These are phyloP conservation scores for Acrocera orbiculus DNA, from an alignment of 2,888 invertebrate genomes.

Conservation along the genomic window DNA sequence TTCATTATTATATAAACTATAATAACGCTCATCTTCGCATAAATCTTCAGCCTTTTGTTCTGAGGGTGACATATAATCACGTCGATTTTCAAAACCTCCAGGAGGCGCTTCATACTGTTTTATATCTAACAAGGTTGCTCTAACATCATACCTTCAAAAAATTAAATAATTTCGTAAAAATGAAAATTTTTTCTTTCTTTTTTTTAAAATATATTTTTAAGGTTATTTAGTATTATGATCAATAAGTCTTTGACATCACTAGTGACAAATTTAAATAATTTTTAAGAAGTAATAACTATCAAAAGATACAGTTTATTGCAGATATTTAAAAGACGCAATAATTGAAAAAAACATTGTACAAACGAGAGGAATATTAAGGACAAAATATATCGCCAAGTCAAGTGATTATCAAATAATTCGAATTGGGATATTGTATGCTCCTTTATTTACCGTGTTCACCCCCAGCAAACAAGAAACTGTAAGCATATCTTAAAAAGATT, in stretches of 20 bases:
- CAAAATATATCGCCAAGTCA: too few species aligned
- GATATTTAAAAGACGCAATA: too few species aligned
- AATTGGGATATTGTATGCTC: too few species aligned
- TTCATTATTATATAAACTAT: constrained; percentile 72
- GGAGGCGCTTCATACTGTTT: constrained; percentile 59
- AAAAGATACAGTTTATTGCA: too few species aligned
- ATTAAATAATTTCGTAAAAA: neutral
- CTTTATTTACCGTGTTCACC: too few species aligned
- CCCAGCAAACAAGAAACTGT: too few species aligned
- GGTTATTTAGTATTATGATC: constrained; percentile 6
- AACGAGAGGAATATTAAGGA: too few species aligned
- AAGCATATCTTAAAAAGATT: too few species aligned
- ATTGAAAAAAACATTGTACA: too few species aligned
- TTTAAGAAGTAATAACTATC: too few species aligned
- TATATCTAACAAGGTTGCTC: constrained; percentile 81
- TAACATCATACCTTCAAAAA: constrained; percentile 72
- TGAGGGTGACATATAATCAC: constrained; percentile 45
- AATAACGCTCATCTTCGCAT: constrained; percentile 90
- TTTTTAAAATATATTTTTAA: too few species aligned
- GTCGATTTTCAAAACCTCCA: constrained; percentile 44
- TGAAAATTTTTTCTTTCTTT: constrained; percentile 3
- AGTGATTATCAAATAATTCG: too few species aligned
- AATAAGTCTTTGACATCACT: constrained; percentile 2
- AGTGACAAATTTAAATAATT: neutral
- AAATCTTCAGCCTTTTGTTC: constrained; percentile 72